Conservation (phyloP, 2,888 invertebrate genomes). For the Ephialtes manifestator region DNA sequence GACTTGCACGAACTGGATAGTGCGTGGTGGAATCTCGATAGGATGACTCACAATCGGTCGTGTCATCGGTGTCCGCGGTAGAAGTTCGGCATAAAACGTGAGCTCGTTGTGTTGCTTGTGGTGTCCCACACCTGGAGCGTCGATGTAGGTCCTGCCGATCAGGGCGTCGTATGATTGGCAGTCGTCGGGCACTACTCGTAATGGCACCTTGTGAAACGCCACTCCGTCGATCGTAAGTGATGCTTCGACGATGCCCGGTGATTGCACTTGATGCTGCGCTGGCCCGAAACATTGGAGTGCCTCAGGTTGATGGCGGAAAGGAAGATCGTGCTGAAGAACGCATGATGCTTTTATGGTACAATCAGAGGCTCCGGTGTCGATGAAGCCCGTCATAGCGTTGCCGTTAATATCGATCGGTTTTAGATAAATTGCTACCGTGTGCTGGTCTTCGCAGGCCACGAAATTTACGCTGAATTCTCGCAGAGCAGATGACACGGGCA, state of each 20-base stretch:
- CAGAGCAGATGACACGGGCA: not conserved
- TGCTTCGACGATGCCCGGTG: constrained; percentile 28
- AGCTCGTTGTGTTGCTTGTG: not conserved
- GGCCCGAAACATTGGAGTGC: constrained; percentile 28
- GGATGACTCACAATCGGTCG: not conserved
- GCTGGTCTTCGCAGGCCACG: too few species aligned
- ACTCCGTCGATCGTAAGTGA: constrained; percentile 41
- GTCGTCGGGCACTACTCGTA: too few species aligned
- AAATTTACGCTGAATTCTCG: not conserved
- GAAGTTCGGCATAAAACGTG: constrained; percentile 2
- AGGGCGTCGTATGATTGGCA: constrained; percentile 43
- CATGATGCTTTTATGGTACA: too few species aligned
- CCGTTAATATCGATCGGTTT: constrained; percentile 26
- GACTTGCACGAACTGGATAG: constrained; percentile 16
- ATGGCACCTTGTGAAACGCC: not conserved
- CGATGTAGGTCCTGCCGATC: constrained; percentile 42
- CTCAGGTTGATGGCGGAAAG: constrained; percentile 8
- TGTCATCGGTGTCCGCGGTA: not conserved
- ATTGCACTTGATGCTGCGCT: not conserved
- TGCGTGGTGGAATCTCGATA: not conserved
- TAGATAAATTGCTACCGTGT: constrained; percentile 5
- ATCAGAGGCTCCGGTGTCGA: constrained; percentile 74
- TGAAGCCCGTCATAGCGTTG: constrained; percentile 31
- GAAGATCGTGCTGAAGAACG: constrained; percentile 48
- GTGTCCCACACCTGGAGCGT: constrained; percentile 26